Evolutionary conservation across 1,140 invertebrate genomes (phyloP).

Genomic region (Apis florea): DNA sequence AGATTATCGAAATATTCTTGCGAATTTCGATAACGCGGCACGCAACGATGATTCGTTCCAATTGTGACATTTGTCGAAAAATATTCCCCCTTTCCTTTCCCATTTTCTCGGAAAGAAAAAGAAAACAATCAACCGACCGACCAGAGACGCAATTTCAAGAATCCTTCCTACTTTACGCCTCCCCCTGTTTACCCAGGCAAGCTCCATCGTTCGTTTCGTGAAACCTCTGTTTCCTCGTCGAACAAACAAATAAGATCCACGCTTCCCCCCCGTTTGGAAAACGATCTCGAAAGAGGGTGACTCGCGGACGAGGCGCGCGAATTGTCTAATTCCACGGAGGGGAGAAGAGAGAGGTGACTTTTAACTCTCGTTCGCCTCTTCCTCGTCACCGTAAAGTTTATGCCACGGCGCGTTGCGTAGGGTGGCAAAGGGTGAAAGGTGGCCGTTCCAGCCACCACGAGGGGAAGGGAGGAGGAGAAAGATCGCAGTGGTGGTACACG

Average conservation of each 20-base stretch:
- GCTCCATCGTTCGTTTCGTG: neutral
- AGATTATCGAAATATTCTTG: neutral
- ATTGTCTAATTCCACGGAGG: neutral
- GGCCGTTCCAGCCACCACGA: neutral
- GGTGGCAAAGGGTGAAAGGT: conserved; percentile 26
- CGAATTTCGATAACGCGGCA: too few relatives aligned
- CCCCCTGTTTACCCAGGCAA: neutral
- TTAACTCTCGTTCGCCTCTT: conserved; percentile 35
- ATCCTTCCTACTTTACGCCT: neutral
- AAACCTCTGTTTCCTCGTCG: neutral
- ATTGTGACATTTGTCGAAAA: too few relatives aligned
- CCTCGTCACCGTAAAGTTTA: conserved; percentile 61
- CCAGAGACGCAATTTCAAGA: neutral
- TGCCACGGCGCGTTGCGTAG: conserved; percentile 47
- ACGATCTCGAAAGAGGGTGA: too few relatives aligned
- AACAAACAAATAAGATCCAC: neutral
- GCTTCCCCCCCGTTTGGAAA: too few relatives aligned
- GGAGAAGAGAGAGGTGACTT: conserved; percentile 20
- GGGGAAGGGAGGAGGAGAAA: too few relatives aligned
- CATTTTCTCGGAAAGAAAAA: neutral
- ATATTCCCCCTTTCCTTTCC: too few relatives aligned
- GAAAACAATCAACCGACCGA: too few relatives aligned
- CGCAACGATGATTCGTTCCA: too few relatives aligned
- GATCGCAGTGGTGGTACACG: neutral
- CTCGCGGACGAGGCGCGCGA: neutral